These are phyloP conservation scores for Alaudala cheleensis DNA, from an alignment of 2,113 vertebrate genomes.

Conservation along the genomic window DNA sequence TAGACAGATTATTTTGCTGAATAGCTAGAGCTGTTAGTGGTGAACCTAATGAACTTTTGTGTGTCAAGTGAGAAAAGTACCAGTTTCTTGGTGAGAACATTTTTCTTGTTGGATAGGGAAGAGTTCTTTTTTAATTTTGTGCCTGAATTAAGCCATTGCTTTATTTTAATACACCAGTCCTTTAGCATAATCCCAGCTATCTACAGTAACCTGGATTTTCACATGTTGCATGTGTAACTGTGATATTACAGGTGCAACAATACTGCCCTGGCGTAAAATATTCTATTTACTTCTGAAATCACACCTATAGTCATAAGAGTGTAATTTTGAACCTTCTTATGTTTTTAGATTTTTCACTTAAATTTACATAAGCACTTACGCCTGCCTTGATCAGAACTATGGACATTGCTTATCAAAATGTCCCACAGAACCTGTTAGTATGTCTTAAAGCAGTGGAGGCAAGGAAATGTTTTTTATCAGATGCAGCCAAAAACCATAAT, in stretches of 20 bases:
- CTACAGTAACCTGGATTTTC: not conserved
- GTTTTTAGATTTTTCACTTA: not conserved
- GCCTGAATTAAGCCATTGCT: not conserved
- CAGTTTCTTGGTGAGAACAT: not conserved
- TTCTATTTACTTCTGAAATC: not conserved
- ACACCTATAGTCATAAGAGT: not conserved
- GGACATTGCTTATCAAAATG: not conserved
- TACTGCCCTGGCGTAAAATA: not conserved
- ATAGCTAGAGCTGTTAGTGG: not conserved
- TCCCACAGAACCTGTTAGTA: not conserved
- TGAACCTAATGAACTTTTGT: not conserved
- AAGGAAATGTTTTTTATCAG: not conserved
- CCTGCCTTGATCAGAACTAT: not conserved
- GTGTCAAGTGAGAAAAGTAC: not conserved
- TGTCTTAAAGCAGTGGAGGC: not conserved
- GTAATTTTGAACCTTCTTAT: not conserved
- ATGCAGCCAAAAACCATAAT: not conserved
- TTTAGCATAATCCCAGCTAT: not conserved
- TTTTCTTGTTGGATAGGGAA: not conserved
- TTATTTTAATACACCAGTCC: not conserved
- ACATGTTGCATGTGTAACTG: not conserved
- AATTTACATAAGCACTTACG: accelerated
- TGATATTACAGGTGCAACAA: not conserved
- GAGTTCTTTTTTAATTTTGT: not conserved
- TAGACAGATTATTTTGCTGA: not conserved